phyloP scores from a whole-genome alignment of 2,113 vertebrate genomes.

The Echinops telfairi region DNA sequence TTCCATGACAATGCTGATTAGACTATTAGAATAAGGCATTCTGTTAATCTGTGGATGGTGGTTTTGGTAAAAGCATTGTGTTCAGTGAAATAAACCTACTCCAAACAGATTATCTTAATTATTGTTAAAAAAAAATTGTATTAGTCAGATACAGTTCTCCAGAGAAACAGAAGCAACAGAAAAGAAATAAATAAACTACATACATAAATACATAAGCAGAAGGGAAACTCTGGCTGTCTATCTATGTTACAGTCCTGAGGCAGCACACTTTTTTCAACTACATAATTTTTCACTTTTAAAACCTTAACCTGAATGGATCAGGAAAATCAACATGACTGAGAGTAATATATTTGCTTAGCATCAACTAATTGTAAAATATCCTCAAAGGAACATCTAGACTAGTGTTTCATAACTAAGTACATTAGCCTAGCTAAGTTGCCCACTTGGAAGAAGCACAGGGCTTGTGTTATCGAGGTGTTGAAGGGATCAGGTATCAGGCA shows the following conservation, averaged over 20 bases:
- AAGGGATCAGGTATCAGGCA: too few relatives aligned
- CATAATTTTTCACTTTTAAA: neutral
- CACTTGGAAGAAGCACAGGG: too few relatives aligned
- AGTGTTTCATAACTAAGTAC: neutral
- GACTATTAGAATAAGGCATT: neutral
- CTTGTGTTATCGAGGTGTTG: too few relatives aligned
- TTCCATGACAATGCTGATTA: neutral
- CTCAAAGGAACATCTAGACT: neutral
- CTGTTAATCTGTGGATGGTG: neutral
- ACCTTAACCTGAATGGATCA: neutral
- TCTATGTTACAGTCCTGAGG: neutral
- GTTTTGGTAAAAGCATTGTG: neutral
- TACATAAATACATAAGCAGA: too few relatives aligned
- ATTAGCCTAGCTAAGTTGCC: neutral
- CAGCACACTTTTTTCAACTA: neutral
- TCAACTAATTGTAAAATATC: neutral
- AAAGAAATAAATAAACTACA: neutral
- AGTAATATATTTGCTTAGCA: neutral
- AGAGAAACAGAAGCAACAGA: neutral
- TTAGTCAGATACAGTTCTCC: neutral
- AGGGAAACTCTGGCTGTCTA: neutral
- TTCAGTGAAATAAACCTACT: neutral
- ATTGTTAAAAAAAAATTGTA: neutral
- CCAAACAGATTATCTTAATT: neutral
- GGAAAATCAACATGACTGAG: neutral